Base-by-base conservation (phyloP, 2,797 vertebrate species). In the Calcarius lapponicus region DNA sequence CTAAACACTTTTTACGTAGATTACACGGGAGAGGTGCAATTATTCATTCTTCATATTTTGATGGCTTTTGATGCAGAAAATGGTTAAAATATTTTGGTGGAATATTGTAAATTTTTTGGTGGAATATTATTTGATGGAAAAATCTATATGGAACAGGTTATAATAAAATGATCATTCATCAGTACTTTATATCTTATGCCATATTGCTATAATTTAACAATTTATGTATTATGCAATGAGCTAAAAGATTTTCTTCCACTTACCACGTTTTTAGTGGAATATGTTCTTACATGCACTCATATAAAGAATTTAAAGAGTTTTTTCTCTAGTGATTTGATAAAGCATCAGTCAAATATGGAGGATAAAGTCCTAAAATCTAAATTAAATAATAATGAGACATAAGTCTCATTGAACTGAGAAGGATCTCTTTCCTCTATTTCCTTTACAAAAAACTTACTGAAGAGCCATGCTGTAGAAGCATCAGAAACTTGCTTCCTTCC, bases 151-250 rank as follows among this genome's bases (percentile, higher is more conserved):
- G 57, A 71, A 85, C 17, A 88, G 8, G 4, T 95, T 88, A 88
- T 93, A 93, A 95, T 92, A 91, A 95, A 94, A 79, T 86, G n/a
- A 43, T 83, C 5, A 74, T 94, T 96, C 60, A 86, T 95, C 85
- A 86, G 66, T 88, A 94, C 66, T 94, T 86, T 66, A 21, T 38
- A 62, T 95, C 42, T 88, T 82, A 86, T 82, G 96, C 66, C 78
- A 67, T 88, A 81, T 57, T 79, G 38, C 29, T 84, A 40, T 79
- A 93, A 66, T 86, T 92, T 94, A 82, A 69, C 28, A 64, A 69
- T 58, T 70, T 96, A 54, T 71, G 10, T 43, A 86, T 76, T 53
- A 81, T 69, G 22, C 90, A 80, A 71, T 91, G 50, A 53, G 10
- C 22, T 25, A 42, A 29, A 48, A 34, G 0, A 42, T 66, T 70